Evolutionary conservation across 1,140 invertebrate species (phyloP), one percentile per base, ranked within the genome.

Genomic region (Theocolax elegans): DNA sequence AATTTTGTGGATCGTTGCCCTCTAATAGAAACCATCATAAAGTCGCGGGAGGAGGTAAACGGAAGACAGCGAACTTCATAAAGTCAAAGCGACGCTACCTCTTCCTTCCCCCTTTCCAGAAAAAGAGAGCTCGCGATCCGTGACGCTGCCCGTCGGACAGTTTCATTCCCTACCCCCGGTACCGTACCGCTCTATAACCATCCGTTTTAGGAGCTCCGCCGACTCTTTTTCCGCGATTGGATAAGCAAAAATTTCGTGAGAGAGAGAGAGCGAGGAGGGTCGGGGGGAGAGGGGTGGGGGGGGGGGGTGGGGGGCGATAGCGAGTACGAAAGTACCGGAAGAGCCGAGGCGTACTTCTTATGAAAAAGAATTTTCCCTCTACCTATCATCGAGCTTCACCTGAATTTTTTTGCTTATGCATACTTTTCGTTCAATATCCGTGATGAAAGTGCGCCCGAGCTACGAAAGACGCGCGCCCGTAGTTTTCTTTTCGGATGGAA

Each of bases 1-100:
- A 81, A 82, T 82, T 82, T 82, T 78, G 78, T 81, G 80, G 80
- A 80, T 75, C 78, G 75, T 81, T 81, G 78, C 77, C 74, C 76
- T 77, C 74, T 78, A 75, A 80, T 77, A 75, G 79, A 77, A 79
- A 74, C 74, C 72, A 77, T 78, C 76, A 73, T 79, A 75, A 77
- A 79, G 73, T 65, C 60, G 62, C 54, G 54, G 25, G 40, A 25
- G 29, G 53, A 67, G 59, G 72, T 54, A 71, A 69, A 71, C 71
- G 51, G 27, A 54, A 54, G 51, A 54, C 60, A 51, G 60, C 59
- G 38, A 69, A 53, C 62, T 71, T 69, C 27, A 56, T 67, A 63
- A 60, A 63, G 60, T 51, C 54, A 70, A 68, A 58, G 54, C 59
- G 54, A n/a, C 38, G 23, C 23, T 19, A 17, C 15, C 23, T 2